A percentile compares a stretch with the other conserved stretches of the same genome.
Evolutionary conservation across 2,113 vertebrate genomes (phyloP).

Genomic region (Anguilla rostrata): DNA sequence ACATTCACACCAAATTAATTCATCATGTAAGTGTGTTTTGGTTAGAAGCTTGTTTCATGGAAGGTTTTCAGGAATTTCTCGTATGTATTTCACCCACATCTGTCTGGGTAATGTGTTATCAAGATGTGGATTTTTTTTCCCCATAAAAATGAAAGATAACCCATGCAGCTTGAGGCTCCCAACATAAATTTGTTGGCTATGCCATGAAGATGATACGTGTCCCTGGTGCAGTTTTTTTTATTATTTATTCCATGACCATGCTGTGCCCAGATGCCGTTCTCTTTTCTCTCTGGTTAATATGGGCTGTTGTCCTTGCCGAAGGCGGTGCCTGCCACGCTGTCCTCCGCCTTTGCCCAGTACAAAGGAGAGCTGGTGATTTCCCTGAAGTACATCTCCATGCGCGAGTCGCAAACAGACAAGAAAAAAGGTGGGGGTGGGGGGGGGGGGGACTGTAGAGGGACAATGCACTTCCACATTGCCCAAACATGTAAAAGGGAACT

Average conservation of each 20-base stretch:
- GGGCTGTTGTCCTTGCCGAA: constrained; percentile 33
- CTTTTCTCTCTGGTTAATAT: background rate
- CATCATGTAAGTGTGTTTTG: no score
- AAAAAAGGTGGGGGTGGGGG: constrained; percentile 50
- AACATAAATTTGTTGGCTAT: background rate
- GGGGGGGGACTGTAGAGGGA: constrained; percentile 40
- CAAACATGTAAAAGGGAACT: no score
- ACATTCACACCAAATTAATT: no score
- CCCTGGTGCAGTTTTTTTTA: no score
- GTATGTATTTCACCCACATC: no score
- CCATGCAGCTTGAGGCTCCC: background rate
- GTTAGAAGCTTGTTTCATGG: no score
- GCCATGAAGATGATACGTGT: no score
- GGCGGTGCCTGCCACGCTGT: constrained; percentile 33
- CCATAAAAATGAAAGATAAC: no score
- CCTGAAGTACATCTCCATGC: constrained; percentile 83
- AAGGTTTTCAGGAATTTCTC: no score
- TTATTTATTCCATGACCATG: background rate
- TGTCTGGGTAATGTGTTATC: no score
- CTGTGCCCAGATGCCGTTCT: background rate
- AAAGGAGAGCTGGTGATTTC: constrained; percentile 92
- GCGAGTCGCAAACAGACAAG: constrained; percentile 58
- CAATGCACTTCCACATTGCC: no score
- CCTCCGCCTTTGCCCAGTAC: constrained; percentile 66
- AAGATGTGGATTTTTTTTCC: no score